Base-by-base conservation (phyloP, 2,113 vertebrate genomes). In the Brachypteracias leptosomus region DNA sequence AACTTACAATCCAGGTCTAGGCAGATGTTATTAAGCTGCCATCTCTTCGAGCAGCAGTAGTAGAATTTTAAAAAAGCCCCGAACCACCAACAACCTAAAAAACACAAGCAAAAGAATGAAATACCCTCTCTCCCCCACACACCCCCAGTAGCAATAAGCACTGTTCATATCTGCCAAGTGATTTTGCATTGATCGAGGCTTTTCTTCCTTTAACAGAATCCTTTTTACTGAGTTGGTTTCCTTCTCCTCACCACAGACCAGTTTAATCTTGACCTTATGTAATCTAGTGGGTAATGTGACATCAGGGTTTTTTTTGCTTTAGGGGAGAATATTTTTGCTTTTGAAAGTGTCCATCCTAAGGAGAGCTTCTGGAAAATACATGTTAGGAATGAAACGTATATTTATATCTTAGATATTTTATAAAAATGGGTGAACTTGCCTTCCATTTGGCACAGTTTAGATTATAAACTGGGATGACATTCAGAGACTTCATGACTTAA, bases 21-120 rank as follows among this genome's bases (percentile, higher is more conserved):
- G 95, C 92, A 95, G 96, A 93, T 84, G 71, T 91, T 92, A 96
- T 97, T 96, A 97, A 89, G 61, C 91, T 98, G 97, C 96, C 97
- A 65, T 95, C 94, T 96, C 80, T 85, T 71, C 7, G 25, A 92
- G 75, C 52, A 88, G 90, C 73, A 92, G 71, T 40, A 55, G n/a
- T 36, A 42, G 68, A 70, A 81, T 81, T 74, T 75, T 94, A 93
- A 86, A 67, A 87, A 87, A 51, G 38, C 20, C 14, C 29, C 4
- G 21, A 31, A 12, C 40, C 40, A 63, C 12, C 16, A 13, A 25
- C 36, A 25, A 28, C 18, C 18, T 67, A 86, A 67, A 76, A 90
- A 93, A 59, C 21, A 11, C 9, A 58, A 63, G 33, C 2, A 13
- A 24, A 62, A 40, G 57, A 5, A 26, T 7, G 13, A 93, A 90